Percentiles rank a stretch among this genome's conserved stretches.
Evolutionary conservation across 2,888 invertebrate genomes (phyloP).

Genomic region (Campoletis raptor): DNA sequence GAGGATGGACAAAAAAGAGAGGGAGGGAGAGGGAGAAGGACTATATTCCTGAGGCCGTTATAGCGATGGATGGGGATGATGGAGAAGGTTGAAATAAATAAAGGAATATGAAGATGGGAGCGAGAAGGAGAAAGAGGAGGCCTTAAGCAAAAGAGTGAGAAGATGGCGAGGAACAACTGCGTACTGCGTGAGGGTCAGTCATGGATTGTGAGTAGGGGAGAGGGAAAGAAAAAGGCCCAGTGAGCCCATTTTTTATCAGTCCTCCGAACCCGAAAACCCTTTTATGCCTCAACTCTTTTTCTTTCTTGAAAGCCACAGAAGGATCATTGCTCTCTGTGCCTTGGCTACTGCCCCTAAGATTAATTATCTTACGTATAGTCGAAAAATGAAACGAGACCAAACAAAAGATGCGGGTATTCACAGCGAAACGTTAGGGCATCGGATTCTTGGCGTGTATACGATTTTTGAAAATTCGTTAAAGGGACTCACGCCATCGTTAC

Average conservation of each 20-base stretch:
- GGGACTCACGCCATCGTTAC: neutral
- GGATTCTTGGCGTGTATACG: constrained; percentile 33
- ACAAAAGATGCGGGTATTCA: constrained; percentile 72
- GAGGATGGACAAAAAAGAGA: constrained; percentile 14
- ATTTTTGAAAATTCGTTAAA: constrained; percentile 58
- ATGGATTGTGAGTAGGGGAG: constrained; percentile 40
- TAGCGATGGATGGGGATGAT: constrained; percentile 68
- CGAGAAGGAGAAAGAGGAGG: constrained; percentile 61
- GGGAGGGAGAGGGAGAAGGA: constrained; percentile 38
- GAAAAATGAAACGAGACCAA: constrained; percentile 81
- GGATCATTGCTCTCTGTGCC: constrained; percentile 46
- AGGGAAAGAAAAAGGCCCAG: constrained; percentile 72
- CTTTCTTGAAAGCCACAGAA: constrained; percentile 28
- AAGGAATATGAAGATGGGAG: constrained; percentile 68
- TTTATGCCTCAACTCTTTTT: constrained; percentile 78
- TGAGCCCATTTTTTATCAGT: constrained; percentile 83
- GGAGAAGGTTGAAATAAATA: constrained; percentile 74
- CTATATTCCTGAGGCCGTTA: constrained; percentile 48
- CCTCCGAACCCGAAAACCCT: constrained; percentile 84
- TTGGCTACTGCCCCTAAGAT: constrained; percentile 76
- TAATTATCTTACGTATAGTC: constrained; percentile 84
- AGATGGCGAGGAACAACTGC: constrained; percentile 67
- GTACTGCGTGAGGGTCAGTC: constrained; percentile 60
- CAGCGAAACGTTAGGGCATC: constrained; percentile 23
- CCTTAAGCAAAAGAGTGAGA: constrained; percentile 72